These are phyloP conservation scores for Apaloderma vittatum DNA, from an alignment of 2,113 vertebrate genomes.

Conservation along the genomic window DNA sequence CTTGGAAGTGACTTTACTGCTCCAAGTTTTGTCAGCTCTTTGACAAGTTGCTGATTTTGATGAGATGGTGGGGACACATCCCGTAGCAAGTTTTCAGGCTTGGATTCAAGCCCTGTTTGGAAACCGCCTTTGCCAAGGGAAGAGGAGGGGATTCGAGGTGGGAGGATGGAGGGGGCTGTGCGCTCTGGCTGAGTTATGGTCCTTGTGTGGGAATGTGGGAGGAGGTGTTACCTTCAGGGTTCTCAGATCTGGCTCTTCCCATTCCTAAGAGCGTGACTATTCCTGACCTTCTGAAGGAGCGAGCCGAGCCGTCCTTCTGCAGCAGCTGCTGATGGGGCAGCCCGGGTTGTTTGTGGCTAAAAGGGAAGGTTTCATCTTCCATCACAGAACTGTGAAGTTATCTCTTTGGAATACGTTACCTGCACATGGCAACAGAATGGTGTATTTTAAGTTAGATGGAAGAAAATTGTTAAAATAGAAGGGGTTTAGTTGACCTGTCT, in stretches of 20 bases:
- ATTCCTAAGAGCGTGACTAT: background rate
- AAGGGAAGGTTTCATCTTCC: background rate
- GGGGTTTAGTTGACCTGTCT: background rate
- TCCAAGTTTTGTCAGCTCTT: background rate
- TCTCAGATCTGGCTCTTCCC: background rate
- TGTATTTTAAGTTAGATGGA: background rate
- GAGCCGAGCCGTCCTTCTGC: no score
- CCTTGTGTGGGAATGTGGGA: background rate
- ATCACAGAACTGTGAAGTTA: background rate
- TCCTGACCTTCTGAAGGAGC: background rate
- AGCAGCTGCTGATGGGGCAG: background rate
- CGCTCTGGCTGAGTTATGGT: background rate
- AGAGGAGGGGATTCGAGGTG: background rate
- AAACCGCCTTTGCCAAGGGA: background rate
- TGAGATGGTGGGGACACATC: background rate
- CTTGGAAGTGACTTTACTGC: background rate
- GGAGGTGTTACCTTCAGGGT: background rate
- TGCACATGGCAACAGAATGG: background rate
- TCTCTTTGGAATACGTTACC: background rate
- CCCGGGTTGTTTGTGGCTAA: background rate
- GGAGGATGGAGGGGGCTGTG: background rate
- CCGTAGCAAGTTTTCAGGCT: background rate
- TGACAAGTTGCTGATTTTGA: background rate
- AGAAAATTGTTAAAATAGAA: background rate
- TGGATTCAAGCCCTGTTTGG: background rate